Evolutionary conservation across 2,113 vertebrate genomes (phyloP), one percentile per base, ranked within the genome.

Genomic region (Probosciger aterrimus): DNA sequence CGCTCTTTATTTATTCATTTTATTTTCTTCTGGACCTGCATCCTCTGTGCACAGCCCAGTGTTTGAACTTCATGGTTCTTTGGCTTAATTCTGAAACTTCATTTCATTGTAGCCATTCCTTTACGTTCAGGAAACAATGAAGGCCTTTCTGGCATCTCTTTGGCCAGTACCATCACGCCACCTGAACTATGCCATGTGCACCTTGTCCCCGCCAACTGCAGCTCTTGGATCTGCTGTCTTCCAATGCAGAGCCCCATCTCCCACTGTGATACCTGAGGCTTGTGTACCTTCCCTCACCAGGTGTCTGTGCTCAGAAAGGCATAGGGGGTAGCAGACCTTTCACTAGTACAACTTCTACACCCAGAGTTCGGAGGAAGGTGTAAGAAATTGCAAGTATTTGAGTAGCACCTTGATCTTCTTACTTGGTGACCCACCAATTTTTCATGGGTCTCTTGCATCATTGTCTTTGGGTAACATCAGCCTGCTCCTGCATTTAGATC

Each of bases 241-340:
- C n/a, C 46, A 28, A 1, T 0, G 11, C 19, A n/a, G 24, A 82
- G 28, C 41, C 50, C 25, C 1, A 0, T 14, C 44, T 68, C 49
- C 47, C 30, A 3, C 8, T 53, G 25, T 37, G 65, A 15, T 43
- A 7, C 18, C 39, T 44, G 63, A n/a, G 20, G 18, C 18, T 31
- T 91, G 53, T 19, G 20, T 50, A 11, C 60, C 30, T 44, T 46
- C 19, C 9, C 53, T 74, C 28, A 23, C 19, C 18, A 1, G 1
- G 10, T 49, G 2, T 37, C 49, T 55, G 41, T 15, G 33, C 70
- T 93, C 69, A 53, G 9, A 53, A 63, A 18, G 9, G 18, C 7
- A 0, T 1, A 3, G 8, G 0, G 14, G 10, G 19, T 18, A 73
- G 35, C 1, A 1, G 41, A 84, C 60, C 43, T 53, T 53, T 74